These are phyloP conservation scores for Cyprinodon brontotheroides DNA, from an alignment of 2,113 vertebrate species.

Conservation along the genomic window DNA sequence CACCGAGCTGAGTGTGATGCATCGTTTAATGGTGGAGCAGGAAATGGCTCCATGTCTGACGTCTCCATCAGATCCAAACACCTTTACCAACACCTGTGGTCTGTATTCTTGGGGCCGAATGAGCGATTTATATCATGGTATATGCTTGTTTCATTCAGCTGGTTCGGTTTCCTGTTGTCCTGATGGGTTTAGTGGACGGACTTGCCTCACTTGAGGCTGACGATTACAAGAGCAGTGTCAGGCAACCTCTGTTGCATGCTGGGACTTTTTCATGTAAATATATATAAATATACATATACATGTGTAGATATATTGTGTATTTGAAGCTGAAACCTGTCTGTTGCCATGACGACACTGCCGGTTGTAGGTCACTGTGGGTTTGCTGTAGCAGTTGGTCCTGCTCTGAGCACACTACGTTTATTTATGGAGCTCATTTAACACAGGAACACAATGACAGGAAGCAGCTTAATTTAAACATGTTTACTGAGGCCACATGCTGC, in stretches of 20 bases:
- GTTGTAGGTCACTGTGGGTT: background rate
- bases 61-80: conserved; percentile 29
- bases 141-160: background rate
- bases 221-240: background rate
- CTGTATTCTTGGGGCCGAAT: background rate
- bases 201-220: background rate
- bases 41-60: background rate
- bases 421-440: background rate
- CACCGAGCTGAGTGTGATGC: too few species aligned
- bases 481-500: background rate
- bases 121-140: background rate
- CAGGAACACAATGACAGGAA: background rate
- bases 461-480: conserved; percentile 9
- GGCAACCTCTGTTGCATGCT: conserved; percentile 41
- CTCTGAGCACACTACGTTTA: conserved; percentile 1
- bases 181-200: background rate
- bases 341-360: conserved; percentile 3
- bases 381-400: conserved; percentile 5
- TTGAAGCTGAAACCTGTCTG: conserved; percentile 17
- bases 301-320: conserved; percentile 33
- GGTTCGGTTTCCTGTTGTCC: background rate
- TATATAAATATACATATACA: conserved; percentile 21
- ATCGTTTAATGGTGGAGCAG: background rate
- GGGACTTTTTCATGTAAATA: conserved; percentile 26
- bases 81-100: too few species aligned